Percentiles rank a stretch among this genome's conserved stretches.
Conservation (phyloP, 2,113 vertebrate genomes). For the Dipodomys ordii region DNA sequence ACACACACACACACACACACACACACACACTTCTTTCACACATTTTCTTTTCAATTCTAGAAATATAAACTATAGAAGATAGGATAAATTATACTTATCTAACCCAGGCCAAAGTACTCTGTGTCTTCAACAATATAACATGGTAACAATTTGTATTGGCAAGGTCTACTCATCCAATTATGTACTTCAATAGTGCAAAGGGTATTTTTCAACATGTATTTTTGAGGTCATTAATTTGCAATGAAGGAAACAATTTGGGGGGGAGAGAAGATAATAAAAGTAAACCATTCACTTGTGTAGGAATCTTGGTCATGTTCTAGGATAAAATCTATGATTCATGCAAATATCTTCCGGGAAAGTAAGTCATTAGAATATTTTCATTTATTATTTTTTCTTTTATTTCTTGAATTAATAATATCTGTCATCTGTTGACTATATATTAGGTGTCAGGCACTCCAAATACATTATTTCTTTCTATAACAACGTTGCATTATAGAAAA, state of each 20-base stretch:
- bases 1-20: not conserved
- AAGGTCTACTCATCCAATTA: conserved; percentile 54
- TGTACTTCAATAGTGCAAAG: conserved; percentile 31
- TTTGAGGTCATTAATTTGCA: conserved; percentile 48
- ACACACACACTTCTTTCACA: no score
- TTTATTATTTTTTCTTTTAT: conserved; percentile 19
- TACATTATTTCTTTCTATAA: not conserved
- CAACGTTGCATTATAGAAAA: not conserved
- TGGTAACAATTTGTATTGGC: conserved; percentile 50
- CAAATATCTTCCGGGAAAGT: conserved; percentile 1
- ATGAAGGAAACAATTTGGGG: conserved; percentile 6
- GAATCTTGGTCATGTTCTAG: conserved; percentile 24
- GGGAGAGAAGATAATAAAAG: conserved; percentile 40
- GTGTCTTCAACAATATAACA: conserved; percentile 12
- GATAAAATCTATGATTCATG: conserved; percentile 35
- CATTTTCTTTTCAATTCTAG: not conserved
- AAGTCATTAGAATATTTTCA: conserved; percentile 25
- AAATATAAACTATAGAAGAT: conserved; percentile 36
- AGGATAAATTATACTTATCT: conserved; percentile 23
- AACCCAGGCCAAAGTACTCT: conserved; percentile 5
- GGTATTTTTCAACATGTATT: conserved; percentile 56
- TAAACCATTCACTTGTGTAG: conserved; percentile 20
- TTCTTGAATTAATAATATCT: conserved; percentile 30
- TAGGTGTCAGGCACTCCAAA: conserved; percentile 44
- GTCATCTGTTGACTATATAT: not conserved